These are phyloP conservation scores for Drosophila takahashii DNA, from an alignment of 1,140 invertebrate species.

Conservation along the genomic window DNA sequence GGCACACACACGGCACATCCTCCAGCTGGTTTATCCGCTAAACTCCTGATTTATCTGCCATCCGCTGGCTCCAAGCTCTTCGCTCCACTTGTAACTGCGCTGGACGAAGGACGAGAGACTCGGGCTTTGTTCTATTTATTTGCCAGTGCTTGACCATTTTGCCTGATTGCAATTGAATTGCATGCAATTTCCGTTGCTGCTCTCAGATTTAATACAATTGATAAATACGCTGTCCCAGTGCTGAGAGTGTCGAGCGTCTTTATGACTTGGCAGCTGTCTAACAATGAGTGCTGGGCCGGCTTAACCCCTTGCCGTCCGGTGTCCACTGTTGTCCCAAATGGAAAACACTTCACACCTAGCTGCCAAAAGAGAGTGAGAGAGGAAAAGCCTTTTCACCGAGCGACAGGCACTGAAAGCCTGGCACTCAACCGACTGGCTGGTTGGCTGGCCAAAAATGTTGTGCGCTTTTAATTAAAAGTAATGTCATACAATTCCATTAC, in stretches of 20 bases:
- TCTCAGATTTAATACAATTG: conserved; percentile 74
- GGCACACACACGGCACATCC: conserved; percentile 36
- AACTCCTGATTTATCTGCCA: conserved; percentile 48
- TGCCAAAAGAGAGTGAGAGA: conserved; percentile 56
- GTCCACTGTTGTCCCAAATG: conserved; percentile 37
- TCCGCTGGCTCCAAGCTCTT: conserved; percentile 1
- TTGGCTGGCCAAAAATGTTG: conserved; percentile 75
- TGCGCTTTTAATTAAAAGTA: conserved; percentile 84
- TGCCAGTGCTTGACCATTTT: conserved; percentile 44
- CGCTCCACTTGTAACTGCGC: conserved; percentile 32
- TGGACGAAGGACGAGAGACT: not conserved
- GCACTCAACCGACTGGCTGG: conserved; percentile 60
- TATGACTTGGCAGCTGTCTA: conserved; percentile 55
- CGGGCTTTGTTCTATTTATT: conserved; percentile 14
- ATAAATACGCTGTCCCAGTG: conserved; percentile 49
- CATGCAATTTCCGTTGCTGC: conserved; percentile 65
- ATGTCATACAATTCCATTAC: conserved; percentile 84
- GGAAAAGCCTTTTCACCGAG: conserved; percentile 33
- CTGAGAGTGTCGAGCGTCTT: conserved; percentile 28
- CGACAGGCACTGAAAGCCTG: conserved; percentile 39
- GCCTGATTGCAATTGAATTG: conserved; percentile 74
- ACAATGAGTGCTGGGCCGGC: conserved; percentile 40
- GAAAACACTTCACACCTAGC: conserved; percentile 61
- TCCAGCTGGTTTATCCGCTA: conserved; percentile 25
- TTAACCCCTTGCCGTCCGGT: conserved; percentile 43